Percentiles rank a stretch among this genome's conserved stretches.
Evolutionary conservation across 2,113 vertebrate genomes (phyloP).

Genomic region (Notiomystis cincta): DNA sequence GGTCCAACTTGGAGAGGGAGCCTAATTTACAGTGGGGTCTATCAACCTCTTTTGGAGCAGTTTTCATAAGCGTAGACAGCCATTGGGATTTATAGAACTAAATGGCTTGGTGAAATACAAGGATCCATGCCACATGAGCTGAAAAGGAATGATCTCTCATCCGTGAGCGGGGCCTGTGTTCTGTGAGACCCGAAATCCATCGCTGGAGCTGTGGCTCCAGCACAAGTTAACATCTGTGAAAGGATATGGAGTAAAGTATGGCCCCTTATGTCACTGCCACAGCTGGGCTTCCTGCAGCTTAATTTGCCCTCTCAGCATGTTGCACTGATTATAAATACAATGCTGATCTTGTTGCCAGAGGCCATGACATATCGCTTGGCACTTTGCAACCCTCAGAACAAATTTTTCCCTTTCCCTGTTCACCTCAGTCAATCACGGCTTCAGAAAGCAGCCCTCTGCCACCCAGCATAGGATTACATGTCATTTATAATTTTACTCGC

Average conservation of each 20-base stretch:
- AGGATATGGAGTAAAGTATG: conserved; percentile 33
- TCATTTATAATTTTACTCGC: conserved; percentile 52
- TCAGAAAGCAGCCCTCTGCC: conserved; percentile 26
- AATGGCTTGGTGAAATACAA: conserved; percentile 57
- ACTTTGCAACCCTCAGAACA: conserved; percentile 14
- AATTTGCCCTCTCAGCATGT: conserved; percentile 49
- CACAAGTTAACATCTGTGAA: conserved; percentile 57
- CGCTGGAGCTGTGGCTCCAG: background rate
- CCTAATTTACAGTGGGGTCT: conserved; percentile 23
- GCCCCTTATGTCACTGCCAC: conserved; percentile 11
- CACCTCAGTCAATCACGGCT: conserved; percentile 13
- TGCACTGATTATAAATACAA: conserved; percentile 58
- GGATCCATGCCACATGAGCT: background rate
- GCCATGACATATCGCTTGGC: conserved; percentile 47
- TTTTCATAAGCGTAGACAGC: conserved; percentile 35
- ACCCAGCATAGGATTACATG: conserved; percentile 42
- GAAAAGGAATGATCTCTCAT: conserved; percentile 54
- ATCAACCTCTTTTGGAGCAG: conserved; percentile 36
- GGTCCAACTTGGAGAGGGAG: background rate
- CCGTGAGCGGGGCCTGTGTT: background rate
- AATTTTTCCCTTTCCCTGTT: conserved; percentile 53
- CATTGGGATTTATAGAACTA: conserved; percentile 60
- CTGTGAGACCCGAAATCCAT: background rate
- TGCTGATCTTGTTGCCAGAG: conserved; percentile 9
- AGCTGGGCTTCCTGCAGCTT: conserved; percentile 54